Evolutionary conservation across 1,140 invertebrate genomes (phyloP).

Genomic region (Procambarus virginalis): DNA sequence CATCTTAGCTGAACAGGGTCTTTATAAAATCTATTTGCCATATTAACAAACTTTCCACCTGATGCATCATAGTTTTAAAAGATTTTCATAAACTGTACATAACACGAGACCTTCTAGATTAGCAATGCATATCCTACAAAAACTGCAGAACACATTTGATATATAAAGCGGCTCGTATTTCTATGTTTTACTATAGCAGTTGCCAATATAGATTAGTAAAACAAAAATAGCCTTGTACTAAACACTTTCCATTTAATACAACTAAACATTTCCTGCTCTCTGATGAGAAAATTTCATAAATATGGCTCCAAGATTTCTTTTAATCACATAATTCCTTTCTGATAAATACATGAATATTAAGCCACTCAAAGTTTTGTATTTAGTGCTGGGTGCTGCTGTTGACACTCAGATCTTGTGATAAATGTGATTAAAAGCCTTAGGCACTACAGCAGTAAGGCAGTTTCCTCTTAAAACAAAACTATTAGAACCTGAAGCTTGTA

Average conservation of each 20-base stretch:
- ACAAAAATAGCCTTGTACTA: no score
- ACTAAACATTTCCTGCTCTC: not conserved
- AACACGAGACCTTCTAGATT: no score
- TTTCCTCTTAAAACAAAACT: not conserved
- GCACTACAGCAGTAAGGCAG: not conserved
- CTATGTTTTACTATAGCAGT: not conserved
- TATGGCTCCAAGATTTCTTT: not conserved
- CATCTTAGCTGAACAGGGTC: not conserved
- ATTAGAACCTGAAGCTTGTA: not conserved
- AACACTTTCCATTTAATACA: no score
- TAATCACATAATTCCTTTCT: not conserved
- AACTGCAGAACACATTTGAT: not conserved
- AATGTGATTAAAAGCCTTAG: constrained; percentile 3
- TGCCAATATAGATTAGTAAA: not conserved
- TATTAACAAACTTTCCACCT: constrained; percentile 1
- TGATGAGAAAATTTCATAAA: not conserved
- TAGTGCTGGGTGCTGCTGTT: not conserved
- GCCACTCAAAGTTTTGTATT: constrained; percentile 6
- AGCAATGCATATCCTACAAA: no score
- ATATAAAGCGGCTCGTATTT: not conserved
- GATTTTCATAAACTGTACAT: no score
- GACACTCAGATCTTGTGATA: not conserved
- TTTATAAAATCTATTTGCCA: not conserved
- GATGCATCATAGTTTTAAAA: not conserved
- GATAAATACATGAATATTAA: not conserved